Evolutionary conservation across 2,888 invertebrate species (phyloP).

Genomic region (Watsonalla cultraria): DNA sequence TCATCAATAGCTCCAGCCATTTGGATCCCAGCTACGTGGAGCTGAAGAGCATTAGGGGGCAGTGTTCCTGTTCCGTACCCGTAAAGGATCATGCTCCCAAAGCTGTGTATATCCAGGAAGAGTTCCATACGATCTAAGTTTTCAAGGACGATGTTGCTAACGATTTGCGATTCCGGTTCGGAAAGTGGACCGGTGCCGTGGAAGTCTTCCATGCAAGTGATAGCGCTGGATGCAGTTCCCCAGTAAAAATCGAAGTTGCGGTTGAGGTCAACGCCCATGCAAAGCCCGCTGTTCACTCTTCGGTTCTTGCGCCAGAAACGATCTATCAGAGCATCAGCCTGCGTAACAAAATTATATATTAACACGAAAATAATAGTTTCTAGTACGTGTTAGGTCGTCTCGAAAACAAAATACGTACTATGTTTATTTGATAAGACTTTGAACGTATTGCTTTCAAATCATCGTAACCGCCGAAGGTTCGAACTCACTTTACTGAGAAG

Average conservation of each 20-base stretch:
- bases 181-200: slow-evolving; percentile 82
- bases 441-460: too few relatives aligned
- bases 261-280: slow-evolving; percentile 86
- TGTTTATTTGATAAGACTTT: too few relatives aligned
- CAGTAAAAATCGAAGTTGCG: slow-evolving; percentile 86
- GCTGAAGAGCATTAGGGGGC: slow-evolving; percentile 65
- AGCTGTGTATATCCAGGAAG: slow-evolving; percentile 87
- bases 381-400: too few relatives aligned
- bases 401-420: too few relatives aligned
- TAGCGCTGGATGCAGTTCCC: slow-evolving; percentile 72
- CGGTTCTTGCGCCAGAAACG: slow-evolving; percentile 85
- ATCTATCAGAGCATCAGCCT: slow-evolving; percentile 42
- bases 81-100: slow-evolving; percentile 79
- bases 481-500: too few relatives aligned
- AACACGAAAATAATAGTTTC: not conserved
- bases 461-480: too few relatives aligned
- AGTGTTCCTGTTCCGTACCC: slow-evolving; percentile 56
- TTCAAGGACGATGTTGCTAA: slow-evolving; percentile 76
- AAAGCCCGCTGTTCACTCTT: slow-evolving; percentile 42
- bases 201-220: slow-evolving; percentile 80
- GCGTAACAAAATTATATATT: slow-evolving; percentile 3
- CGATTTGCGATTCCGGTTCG: slow-evolving; percentile 80
- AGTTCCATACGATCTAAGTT: slow-evolving; percentile 72
- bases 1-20: slow-evolving; percentile 66
- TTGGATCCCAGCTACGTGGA: slow-evolving; percentile 53